Percentiles rank a stretch among this genome's conserved stretches.
Evolutionary conservation across 2,797 vertebrate genomes (phyloP).

Genomic region (Pseudocheirus occidentalis): DNA sequence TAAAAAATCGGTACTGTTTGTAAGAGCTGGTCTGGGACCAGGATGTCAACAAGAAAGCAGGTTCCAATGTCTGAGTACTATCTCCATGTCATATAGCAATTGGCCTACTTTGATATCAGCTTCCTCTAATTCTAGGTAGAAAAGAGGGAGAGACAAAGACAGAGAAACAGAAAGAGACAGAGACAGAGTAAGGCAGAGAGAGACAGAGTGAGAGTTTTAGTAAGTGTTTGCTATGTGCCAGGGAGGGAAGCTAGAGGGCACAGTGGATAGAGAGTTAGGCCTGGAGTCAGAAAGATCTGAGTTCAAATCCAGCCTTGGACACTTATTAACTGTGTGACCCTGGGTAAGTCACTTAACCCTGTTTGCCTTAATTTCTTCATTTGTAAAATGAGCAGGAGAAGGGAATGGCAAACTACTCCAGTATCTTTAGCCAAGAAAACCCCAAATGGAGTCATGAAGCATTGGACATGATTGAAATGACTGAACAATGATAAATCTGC

Average conservation of each 20-base stretch:
- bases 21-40: neutral
- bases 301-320: neutral
- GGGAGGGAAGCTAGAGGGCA: neutral
- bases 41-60: neutral
- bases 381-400: neutral
- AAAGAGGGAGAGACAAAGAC: neutral
- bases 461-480: neutral
- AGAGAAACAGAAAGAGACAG: neutral
- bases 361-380: neutral
- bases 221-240: neutral
- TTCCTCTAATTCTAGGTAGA: neutral
- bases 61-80: neutral
- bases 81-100: neutral
- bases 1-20: neutral
- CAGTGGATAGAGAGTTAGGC: neutral
- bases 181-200: no score
- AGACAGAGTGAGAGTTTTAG: neutral
- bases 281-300: neutral
- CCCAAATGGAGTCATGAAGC: neutral
- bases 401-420: neutral
- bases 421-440: neutral
- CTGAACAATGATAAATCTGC: neutral
- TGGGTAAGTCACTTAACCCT: neutral
- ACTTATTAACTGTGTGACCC: neutral
- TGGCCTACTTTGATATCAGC: neutral